Conservation (phyloP, 2,113 vertebrate species). For the Syrmaticus mikado region DNA sequence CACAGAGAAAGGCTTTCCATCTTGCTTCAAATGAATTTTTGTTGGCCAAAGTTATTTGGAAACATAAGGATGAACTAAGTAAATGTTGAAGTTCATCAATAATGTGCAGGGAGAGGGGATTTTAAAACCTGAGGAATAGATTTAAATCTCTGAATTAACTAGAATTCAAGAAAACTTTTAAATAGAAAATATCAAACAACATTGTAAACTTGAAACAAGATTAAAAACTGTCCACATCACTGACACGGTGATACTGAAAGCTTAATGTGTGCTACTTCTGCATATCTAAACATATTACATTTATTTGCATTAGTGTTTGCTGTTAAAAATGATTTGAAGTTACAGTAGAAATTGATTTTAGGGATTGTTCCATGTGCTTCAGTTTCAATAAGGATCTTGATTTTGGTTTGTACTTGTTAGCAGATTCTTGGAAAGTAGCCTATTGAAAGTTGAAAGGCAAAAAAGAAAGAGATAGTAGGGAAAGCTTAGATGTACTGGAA, state of each 20-base stretch:
- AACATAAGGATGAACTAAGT: neutral
- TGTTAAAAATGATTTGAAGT: slow-evolving; percentile 1
- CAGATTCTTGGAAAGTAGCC: slow-evolving; percentile 27
- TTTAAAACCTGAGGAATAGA: neutral
- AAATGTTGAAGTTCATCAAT: neutral
- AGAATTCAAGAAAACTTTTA: neutral
- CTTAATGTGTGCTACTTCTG: neutral
- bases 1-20: neutral
- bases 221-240: neutral
- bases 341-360: neutral
- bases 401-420: slow-evolving; percentile 26
- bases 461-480: neutral
- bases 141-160: neutral
- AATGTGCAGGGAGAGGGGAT: neutral
- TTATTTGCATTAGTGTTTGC: neutral
- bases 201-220: neutral
- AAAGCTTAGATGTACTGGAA: slow-evolving; percentile 11
- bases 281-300: neutral
- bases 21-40: neutral
- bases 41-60: neutral
- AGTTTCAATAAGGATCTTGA: neutral
- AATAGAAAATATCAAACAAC: neutral
- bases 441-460: neutral
- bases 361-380: neutral
- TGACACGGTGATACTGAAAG: neutral